phyloP scores from a whole-genome alignment of 2,888 invertebrate species.

The Drosophila barbarae region DNA sequence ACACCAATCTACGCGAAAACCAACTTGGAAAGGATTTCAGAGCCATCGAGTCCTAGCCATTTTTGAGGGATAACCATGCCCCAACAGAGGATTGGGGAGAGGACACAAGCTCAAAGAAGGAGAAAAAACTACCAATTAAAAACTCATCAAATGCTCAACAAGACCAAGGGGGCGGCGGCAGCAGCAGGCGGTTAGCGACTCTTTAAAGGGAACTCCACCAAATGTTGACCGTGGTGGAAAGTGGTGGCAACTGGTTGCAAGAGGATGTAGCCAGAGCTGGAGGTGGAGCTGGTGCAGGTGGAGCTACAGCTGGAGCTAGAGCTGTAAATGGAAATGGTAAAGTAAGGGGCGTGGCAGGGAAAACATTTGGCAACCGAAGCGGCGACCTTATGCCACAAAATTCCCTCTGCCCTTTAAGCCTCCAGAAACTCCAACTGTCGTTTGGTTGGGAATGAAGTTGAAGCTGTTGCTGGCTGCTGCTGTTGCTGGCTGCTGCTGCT shows the following conservation, averaged over 20 bases:
- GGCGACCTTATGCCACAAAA: slow-evolving; percentile 36
- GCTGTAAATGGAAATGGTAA: slow-evolving; percentile 17
- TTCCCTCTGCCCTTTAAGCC: slow-evolving; percentile 23
- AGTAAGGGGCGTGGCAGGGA: slow-evolving; percentile 15
- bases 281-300: not conserved
- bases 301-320: slow-evolving; percentile 1
- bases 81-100: slow-evolving; percentile 8
- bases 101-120: slow-evolving; percentile 17
- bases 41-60: slow-evolving; percentile 19
- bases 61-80: slow-evolving; percentile 14
- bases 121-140: slow-evolving; percentile 36
- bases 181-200: slow-evolving; percentile 9
- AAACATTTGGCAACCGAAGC: slow-evolving; percentile 43
- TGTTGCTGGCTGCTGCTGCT: slow-evolving; percentile 14
- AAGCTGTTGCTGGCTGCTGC: slow-evolving; percentile 34
- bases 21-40: slow-evolving; percentile 16
- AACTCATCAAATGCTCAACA: slow-evolving; percentile 44
- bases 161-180: not conserved
- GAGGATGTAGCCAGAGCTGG: slow-evolving; percentile 8
- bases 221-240: slow-evolving; percentile 6
- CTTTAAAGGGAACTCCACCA: slow-evolving; percentile 35
- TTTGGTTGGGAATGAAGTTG: slow-evolving; percentile 33
- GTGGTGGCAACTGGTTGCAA: slow-evolving; percentile 28
- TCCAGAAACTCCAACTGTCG: slow-evolving; percentile 1
- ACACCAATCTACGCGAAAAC: slow-evolving; percentile 13